phyloP scores from a whole-genome alignment of 30 jellyfish, hydroid and myxozoan genomes.

The Sanderia malayensis region DNA sequence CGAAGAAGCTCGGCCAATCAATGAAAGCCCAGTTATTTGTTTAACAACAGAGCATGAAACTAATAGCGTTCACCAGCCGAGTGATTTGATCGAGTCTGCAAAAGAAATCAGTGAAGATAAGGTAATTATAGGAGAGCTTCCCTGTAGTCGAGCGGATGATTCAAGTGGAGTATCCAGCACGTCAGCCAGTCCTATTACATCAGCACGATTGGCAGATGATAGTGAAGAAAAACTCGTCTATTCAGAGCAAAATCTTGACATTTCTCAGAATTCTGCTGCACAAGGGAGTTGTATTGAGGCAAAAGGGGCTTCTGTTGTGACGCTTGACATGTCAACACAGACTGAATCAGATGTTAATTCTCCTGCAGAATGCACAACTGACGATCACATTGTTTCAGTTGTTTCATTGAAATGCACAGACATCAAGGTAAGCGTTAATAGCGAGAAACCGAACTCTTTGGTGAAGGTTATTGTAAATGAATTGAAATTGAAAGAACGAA shows the following conservation, averaged over 20 bases:
- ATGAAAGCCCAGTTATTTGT: neutral
- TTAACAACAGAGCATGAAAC: neutral
- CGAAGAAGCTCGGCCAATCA: neutral
- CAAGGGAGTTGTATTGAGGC: neutral
- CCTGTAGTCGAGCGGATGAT: constrained; percentile 10
- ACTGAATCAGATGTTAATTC: constrained; percentile 12
- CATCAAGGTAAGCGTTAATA: constrained; percentile 61
- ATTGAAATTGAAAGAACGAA: constrained; percentile 57
- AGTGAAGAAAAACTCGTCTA: neutral
- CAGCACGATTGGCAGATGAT: neutral
- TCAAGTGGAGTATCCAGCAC: constrained; percentile 44
- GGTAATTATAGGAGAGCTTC: neutral
- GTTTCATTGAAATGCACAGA: constrained; percentile 56
- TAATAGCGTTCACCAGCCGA: neutral
- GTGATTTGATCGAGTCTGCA: neutral
- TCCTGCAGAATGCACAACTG: constrained; percentile 17
- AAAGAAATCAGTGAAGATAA: neutral
- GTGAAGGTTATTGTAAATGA: constrained; percentile 64
- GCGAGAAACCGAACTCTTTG: constrained; percentile 38
- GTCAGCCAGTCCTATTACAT: constrained; percentile 11
- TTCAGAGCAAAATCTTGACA: neutral
- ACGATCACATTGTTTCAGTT: constrained; percentile 74
- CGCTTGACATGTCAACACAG: constrained; percentile 20
- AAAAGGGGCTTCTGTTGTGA: neutral
- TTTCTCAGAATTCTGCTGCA: neutral